phyloP scores from a whole-genome alignment of 2,113 vertebrate species.

The Hemichromis elongatus region DNA sequence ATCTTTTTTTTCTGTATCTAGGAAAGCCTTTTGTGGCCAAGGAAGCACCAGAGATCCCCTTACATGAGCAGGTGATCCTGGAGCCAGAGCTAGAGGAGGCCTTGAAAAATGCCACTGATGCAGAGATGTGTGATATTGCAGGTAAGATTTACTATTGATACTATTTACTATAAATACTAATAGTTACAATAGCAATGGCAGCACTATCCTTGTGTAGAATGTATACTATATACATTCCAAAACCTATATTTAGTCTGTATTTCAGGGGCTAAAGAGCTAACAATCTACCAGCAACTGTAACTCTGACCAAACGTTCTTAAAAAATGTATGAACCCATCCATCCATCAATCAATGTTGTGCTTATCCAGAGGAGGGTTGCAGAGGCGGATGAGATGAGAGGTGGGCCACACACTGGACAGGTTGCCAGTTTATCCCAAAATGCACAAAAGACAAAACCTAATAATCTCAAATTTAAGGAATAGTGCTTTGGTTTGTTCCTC shows the following conservation, averaged over 20 bases:
- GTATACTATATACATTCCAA: not conserved
- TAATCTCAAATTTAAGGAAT: not conserved
- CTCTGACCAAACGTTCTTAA: rapidly evolving
- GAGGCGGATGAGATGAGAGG: too few relatives aligned
- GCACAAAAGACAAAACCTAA: not conserved
- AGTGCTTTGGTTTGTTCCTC: rapidly evolving
- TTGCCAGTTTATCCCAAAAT: not conserved
- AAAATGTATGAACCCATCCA: too few relatives aligned
- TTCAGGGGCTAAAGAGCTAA: not conserved
- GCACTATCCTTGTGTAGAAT: not conserved
- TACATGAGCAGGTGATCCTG: conserved; percentile 84
- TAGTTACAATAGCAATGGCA: not conserved
- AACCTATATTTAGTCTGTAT: not conserved
- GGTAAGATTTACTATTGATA: conserved; percentile 64
- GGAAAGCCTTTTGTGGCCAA: conserved; percentile 87
- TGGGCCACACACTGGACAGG: not conserved
- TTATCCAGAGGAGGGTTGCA: not conserved
- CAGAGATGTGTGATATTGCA: conserved; percentile 97
- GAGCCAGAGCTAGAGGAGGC: conserved; percentile 95
- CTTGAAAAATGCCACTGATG: conserved; percentile 86
- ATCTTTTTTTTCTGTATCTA: conserved; percentile 29
- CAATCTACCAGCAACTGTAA: not conserved
- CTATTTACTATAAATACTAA: not conserved
- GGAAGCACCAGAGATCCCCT: conserved; percentile 73
- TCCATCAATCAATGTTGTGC: not conserved